Conservation (phyloP, 2,113 vertebrate species). For the Dromiciops gliroides region DNA sequence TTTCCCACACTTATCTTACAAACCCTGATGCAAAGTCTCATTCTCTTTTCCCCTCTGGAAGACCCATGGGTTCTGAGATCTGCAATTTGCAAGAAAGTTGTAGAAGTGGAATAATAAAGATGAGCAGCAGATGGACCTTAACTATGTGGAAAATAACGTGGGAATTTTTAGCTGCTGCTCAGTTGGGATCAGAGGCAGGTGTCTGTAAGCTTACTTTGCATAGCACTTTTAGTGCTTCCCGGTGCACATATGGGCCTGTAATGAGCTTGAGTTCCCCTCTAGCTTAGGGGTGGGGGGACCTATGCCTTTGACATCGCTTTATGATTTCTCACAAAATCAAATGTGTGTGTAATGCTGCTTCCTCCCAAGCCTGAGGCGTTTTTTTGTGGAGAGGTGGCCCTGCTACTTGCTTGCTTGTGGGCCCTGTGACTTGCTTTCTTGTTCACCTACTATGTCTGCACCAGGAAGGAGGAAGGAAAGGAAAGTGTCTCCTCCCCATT, state of each 20-base stretch:
- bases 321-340: conserved; percentile 28
- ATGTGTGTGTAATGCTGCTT: not conserved
- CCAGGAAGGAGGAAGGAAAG: not conserved
- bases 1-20: conserved; percentile 5
- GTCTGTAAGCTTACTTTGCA: not conserved
- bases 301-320: not conserved
- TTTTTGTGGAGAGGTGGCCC: not conserved
- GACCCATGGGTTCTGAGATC: conserved; percentile 39
- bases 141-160: conserved; percentile 37
- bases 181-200: not conserved
- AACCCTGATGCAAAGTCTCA: not conserved
- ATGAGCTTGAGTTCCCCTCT: not conserved
- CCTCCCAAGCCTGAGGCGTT: not conserved
- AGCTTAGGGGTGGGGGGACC: not conserved
- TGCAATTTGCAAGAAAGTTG: conserved; percentile 38
- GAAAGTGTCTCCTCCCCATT: not conserved
- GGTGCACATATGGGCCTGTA: not conserved
- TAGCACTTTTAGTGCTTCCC: not conserved
- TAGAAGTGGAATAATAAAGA: conserved; percentile 32
- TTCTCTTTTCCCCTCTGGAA: conserved; percentile 10
- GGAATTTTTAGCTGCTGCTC: not conserved
- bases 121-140: conserved; percentile 29
- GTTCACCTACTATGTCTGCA: not conserved
- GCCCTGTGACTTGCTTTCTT: not conserved
- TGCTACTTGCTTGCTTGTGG: not conserved